Percentiles rank a stretch among this genome's conserved stretches.
Evolutionary conservation across 2,797 vertebrate species (phyloP).

Genomic region (Pseudopleuronectes americanus): DNA sequence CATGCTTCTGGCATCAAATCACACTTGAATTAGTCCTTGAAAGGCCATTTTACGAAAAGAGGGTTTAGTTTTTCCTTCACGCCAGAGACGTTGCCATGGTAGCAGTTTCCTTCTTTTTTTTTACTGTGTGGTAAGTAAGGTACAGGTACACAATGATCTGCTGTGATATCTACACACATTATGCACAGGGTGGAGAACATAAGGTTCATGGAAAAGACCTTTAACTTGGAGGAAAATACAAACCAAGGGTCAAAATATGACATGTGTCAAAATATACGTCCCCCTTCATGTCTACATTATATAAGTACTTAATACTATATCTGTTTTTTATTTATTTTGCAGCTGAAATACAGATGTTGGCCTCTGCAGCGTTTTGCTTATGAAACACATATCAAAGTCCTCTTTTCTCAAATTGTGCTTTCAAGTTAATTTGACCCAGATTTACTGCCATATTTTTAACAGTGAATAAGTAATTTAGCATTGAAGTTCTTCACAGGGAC

Average conservation of each 20-base stretch:
- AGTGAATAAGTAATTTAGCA: neutral
- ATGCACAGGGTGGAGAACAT: neutral
- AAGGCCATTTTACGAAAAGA: slow-evolving; percentile 27
- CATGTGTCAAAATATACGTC: neutral
- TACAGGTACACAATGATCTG: slow-evolving; percentile 1
- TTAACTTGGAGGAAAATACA: neutral
- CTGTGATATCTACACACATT: neutral
- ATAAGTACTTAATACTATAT: too few relatives aligned
- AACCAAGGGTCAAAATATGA: neutral
- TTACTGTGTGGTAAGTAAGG: neutral
- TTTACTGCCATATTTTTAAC: neutral
- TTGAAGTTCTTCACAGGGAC: neutral
- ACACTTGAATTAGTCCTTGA: slow-evolving; percentile 51
- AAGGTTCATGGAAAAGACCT: neutral
- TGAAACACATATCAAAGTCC: slow-evolving; percentile 3
- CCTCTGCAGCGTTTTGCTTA: neutral
- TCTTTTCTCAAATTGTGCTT: slow-evolving; percentile 6
- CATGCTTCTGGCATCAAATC: slow-evolving; percentile 33
- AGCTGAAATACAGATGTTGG: neutral
- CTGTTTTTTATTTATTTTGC: neutral
- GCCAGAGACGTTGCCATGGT: slow-evolving; percentile 29
- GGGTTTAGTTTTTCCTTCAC: slow-evolving; percentile 9
- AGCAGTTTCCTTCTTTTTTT: slow-evolving; percentile 13
- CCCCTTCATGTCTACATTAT: too few relatives aligned
- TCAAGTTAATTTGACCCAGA: slow-evolving; percentile 2